Percentiles rank a stretch among this genome's conserved stretches.
Evolutionary conservation across 2,113 vertebrate species (phyloP).

Genomic region (Atractosteus spatula): DNA sequence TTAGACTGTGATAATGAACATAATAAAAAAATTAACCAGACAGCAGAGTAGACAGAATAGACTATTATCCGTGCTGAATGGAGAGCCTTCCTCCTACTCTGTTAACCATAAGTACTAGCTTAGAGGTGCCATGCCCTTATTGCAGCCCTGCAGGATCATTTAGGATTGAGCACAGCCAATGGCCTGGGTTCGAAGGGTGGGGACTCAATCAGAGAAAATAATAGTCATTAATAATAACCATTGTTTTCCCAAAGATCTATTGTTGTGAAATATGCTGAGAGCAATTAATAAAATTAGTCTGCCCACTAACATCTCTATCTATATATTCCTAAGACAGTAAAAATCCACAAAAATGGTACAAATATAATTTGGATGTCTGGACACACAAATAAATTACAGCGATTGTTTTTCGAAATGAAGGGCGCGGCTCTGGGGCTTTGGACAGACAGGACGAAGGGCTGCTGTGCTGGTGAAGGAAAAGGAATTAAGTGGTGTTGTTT

Average conservation of each 20-base stretch:
- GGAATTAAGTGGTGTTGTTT: no score
- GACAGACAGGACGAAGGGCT: no score
- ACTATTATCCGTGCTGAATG: background rate
- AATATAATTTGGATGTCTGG: background rate
- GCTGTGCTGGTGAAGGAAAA: no score
- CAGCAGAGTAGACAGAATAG: background rate
- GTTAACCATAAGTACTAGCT: background rate
- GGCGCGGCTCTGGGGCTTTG: no score
- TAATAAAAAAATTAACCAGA: background rate
- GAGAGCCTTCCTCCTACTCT: background rate
- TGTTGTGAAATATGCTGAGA: no score
- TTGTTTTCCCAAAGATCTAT: no score
- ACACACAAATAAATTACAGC: background rate
- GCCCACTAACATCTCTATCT: constrained; percentile 18
- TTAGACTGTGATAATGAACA: background rate
- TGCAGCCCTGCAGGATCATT: constrained; percentile 53
- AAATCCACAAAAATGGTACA: background rate
- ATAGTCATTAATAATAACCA: no score
- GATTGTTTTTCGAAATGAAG: no score
- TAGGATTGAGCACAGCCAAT: constrained; percentile 29
- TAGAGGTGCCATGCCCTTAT: constrained; percentile 23
- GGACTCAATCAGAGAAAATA: constrained; percentile 14
- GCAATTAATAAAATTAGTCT: constrained; percentile 4
- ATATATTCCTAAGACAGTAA: background rate
- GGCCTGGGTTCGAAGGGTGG: constrained; percentile 36